Base-by-base conservation (phyloP, 2,113 vertebrate genomes). In the Dromas ardeola region DNA sequence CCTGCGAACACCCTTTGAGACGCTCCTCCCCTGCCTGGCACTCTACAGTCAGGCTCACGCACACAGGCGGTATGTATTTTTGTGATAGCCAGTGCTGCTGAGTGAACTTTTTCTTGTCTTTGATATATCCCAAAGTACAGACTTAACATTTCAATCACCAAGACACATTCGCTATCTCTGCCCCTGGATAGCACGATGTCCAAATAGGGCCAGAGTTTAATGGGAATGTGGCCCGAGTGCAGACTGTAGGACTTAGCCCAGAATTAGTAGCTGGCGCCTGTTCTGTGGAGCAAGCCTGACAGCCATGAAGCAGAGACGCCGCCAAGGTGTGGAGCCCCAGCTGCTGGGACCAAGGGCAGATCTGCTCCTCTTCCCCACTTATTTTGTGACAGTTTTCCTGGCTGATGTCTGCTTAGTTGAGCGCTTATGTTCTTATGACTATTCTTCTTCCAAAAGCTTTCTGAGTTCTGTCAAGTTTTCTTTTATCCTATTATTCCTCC, bases 171-270 rank as follows among this genome's bases (percentile, higher is more conserved):
- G 0, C 26, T 63, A 2, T 3, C 38, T 29, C 42, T 49, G 27
- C 11, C 40, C 55, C 59, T 38, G 42, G 16, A 15, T 0, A 32
- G 63, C 30, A 25, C 3, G 0, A 1, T 2, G 15, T 18, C 52
- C 56, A 49, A 47, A 18, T 3, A 40, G 43, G 43, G 30, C 2
- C 77, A 82, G 47, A n/a, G 20, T 52, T 81, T 15, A 10, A 14
- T 4, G 21, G 63, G 36, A 80, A 13, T 6, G 8, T 27, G 66
- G 59, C 47, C 50, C 32, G 38, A 29, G 26, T 20, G 59, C 21
- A 5, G 47, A 25, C 3, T 20, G 9, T 2, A 56, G 34, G 23
- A 25, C 47, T 61, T 36, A 72, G 56, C 9, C 29, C 66, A 56
- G 56, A 59, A 26, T 2, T 45, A 45, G 13, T 2, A 7, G 1